Conservation (phyloP, 2,797 vertebrate genomes). For the Acrossocheilus fasciatus region DNA sequence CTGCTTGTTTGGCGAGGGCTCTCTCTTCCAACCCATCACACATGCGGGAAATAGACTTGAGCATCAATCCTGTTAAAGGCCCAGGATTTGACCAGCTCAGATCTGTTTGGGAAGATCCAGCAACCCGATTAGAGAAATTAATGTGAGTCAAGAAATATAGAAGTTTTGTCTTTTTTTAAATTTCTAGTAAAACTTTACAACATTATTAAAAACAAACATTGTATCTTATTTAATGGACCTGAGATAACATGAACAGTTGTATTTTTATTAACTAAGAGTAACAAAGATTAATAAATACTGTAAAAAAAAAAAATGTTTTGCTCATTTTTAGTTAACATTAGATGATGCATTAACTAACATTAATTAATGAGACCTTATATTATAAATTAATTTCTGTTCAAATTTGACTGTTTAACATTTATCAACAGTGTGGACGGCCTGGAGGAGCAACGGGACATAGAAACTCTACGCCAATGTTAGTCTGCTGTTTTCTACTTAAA, state of each 20-base stretch:
- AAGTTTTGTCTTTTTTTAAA: no score
- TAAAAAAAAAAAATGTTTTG: no score
- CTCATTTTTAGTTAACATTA: no score
- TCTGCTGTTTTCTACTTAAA: not conserved
- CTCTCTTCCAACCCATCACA: not conserved
- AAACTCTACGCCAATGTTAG: constrained; percentile 27
- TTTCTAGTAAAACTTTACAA: no score
- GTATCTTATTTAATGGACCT: no score
- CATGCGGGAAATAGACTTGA: constrained; percentile 27
- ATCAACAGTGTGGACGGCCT: not conserved
- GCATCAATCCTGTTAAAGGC: constrained; percentile 32
- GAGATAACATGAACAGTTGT: no score
- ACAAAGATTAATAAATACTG: no score
- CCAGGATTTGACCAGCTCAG: constrained; percentile 20
- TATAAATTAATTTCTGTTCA: not conserved
- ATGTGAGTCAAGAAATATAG: not conserved
- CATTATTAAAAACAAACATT: no score
- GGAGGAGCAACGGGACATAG: not conserved
- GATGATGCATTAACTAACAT: no score
- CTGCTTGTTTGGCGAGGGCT: constrained; percentile 11
- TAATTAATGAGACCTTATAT: no score
- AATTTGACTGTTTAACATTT: not conserved
- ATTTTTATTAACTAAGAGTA: no score
- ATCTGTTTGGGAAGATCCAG: not conserved
- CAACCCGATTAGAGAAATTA: not conserved